These are phyloP conservation scores for Drosophila atroscutellata DNA, from an alignment of 2,888 invertebrate species.

Conservation along the genomic window DNA sequence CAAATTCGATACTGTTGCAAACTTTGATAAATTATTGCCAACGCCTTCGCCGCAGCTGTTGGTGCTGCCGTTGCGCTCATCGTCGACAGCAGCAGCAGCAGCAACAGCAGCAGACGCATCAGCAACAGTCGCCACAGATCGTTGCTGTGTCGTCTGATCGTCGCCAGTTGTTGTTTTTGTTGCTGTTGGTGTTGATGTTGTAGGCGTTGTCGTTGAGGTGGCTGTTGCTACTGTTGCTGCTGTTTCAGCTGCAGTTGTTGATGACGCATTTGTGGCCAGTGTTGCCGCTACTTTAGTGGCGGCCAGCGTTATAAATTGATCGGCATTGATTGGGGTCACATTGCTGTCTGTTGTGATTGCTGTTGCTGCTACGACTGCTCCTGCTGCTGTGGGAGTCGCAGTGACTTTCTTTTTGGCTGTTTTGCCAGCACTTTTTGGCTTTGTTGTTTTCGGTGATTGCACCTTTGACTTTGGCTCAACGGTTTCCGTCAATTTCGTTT, in stretches of 20 bases:
- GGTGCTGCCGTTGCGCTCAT: constrained; percentile 61
- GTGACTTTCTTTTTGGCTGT: constrained; percentile 62
- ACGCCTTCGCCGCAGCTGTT: constrained; percentile 73
- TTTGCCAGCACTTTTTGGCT: constrained; percentile 68
- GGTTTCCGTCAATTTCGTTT: constrained; percentile 71
- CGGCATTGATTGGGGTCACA: constrained; percentile 82
- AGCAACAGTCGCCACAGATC: constrained; percentile 20
- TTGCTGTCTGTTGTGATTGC: constrained; percentile 62
- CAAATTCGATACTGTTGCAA: constrained; percentile 85
- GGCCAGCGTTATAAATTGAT: constrained; percentile 81
- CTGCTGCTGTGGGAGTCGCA: constrained; percentile 37
- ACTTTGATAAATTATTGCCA: constrained; percentile 85
- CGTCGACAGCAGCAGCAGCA: constrained; percentile 28
- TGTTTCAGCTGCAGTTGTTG: constrained; percentile 36
- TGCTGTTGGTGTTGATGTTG: constrained; percentile 25
- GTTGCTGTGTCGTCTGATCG: constrained; percentile 30
- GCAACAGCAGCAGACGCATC: constrained; percentile 23
- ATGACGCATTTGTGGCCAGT: constrained; percentile 43
- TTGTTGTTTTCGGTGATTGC: constrained; percentile 66
- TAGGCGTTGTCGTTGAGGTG: constrained; percentile 38
- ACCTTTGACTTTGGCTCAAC: constrained; percentile 77
- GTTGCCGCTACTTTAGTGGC: constrained; percentile 67
- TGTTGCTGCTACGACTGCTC: constrained; percentile 29
- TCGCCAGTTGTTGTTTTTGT: constrained; percentile 40
- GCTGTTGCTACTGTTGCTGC: constrained; percentile 37